Evolutionary conservation across 2,113 vertebrate genomes (phyloP).

Genomic region (Ophiodon elongatus): DNA sequence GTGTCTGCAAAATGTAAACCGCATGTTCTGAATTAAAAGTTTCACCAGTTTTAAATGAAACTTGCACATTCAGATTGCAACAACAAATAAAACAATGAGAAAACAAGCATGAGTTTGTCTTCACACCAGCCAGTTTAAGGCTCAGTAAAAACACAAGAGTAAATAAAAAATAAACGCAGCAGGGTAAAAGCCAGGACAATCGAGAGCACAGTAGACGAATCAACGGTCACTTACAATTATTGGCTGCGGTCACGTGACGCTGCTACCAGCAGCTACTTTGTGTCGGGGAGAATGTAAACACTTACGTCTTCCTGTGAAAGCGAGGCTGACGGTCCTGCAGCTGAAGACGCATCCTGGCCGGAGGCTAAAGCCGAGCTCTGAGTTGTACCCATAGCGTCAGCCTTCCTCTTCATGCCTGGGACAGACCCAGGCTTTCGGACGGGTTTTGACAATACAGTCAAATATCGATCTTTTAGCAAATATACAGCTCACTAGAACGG

Average conservation of each 20-base stretch:
- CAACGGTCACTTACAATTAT: too few relatives aligned
- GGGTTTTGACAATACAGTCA: neutral
- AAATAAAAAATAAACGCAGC: too few relatives aligned
- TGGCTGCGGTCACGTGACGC: neutral
- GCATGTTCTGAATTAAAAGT: neutral
- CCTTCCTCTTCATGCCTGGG: slow-evolving; percentile 46
- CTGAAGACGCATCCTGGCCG: accelerated
- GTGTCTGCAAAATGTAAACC: neutral
- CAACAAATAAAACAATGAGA: too few relatives aligned
- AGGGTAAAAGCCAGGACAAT: too few relatives aligned
- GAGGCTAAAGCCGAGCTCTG: slow-evolving; percentile 2
- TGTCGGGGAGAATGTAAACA: neutral
- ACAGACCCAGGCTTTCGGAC: neutral
- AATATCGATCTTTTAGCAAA: too few relatives aligned
- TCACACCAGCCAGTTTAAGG: too few relatives aligned
- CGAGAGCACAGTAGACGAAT: too few relatives aligned
- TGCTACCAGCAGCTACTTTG: too few relatives aligned
- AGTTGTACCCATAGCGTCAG: slow-evolving; percentile 43
- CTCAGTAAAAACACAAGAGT: too few relatives aligned
- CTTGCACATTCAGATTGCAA: neutral
- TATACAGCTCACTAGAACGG: neutral
- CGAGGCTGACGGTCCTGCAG: neutral
- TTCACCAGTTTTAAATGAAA: neutral
- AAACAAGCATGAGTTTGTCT: too few relatives aligned
- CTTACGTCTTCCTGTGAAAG: slow-evolving; percentile 1